phyloP scores from a whole-genome alignment of 2,113 vertebrate species.

The Polyodon spathula region DNA sequence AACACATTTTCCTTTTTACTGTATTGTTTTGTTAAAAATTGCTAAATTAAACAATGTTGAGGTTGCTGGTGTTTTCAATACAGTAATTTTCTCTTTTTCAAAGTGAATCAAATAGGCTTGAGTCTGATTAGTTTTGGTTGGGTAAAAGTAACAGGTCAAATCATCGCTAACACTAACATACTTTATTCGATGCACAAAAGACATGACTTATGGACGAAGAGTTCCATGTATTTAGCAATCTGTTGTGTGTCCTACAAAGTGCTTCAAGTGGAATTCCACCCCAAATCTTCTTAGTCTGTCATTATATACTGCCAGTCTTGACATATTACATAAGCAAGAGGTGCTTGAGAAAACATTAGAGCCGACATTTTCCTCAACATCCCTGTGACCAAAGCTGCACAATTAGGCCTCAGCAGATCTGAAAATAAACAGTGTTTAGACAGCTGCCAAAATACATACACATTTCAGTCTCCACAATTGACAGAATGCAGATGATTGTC shows the following conservation, averaged over 20 bases:
- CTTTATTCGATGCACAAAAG: neutral
- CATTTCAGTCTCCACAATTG: slow-evolving; percentile 8
- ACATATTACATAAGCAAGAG: slow-evolving; percentile 37
- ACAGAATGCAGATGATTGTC: slow-evolving; percentile 6
- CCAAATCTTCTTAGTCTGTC: slow-evolving; percentile 15
- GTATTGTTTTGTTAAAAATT: no score
- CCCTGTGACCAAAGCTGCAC: slow-evolving; percentile 22
- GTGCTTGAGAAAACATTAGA: slow-evolving; percentile 34
- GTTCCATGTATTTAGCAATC: slow-evolving; percentile 4
- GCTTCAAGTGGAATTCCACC: slow-evolving; percentile 18
- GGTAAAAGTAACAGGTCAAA: neutral
- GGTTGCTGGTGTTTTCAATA: neutral
- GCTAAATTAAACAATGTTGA: no score
- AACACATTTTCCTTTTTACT: no score
- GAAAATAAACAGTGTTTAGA: slow-evolving; percentile 3
- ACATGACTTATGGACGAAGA: neutral
- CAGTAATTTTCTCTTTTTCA: neutral
- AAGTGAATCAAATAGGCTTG: neutral
- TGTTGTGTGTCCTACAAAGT: slow-evolving; percentile 7
- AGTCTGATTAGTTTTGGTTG: neutral
- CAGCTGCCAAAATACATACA: slow-evolving; percentile 9
- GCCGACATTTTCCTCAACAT: slow-evolving; percentile 30
- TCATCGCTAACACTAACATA: neutral
- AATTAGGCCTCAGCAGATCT: slow-evolving; percentile 5
- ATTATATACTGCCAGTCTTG: slow-evolving; percentile 29